These are phyloP conservation scores for Grammatotria lemairii DNA, from an alignment of 2,113 vertebrate genomes.

Conservation along the genomic window DNA sequence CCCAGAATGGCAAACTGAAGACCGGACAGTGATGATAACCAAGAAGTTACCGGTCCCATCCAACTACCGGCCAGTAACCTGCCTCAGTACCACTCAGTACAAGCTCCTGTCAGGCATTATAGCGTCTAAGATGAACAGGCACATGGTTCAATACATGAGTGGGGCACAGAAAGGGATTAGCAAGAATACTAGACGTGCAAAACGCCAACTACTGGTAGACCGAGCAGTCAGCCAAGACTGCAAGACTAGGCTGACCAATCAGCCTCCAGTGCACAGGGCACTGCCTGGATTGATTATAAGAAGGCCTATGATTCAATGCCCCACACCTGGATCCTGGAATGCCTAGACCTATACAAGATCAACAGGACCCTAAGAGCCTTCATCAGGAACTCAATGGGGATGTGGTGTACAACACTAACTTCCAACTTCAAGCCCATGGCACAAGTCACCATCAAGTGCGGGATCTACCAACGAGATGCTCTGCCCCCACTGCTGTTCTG, in stretches of 20 bases:
- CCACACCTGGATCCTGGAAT: too few species aligned
- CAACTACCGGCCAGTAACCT: neutral
- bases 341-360: too few species aligned
- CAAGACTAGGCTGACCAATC: neutral
- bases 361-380: too few species aligned
- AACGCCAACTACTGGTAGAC: neutral
- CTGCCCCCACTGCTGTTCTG: too few species aligned
- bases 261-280: neutral
- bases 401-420: too few species aligned
- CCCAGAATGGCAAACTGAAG: neutral
- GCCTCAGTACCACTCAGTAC: neutral
- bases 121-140: neutral
- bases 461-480: too few species aligned
- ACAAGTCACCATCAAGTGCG: too few species aligned
- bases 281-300: neutral
- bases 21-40: accelerated
- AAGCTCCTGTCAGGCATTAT: neutral
- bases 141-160: neutral
- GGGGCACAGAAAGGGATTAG: neutral
- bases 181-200: neutral
- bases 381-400: too few species aligned
- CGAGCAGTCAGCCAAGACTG: neutral
- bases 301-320: neutral
- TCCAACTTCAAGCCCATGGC: too few species aligned
- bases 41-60: neutral